A percentile compares a stretch with the other conserved stretches of the same genome.
phyloP scores from a whole-genome alignment of 1,140 invertebrate genomes.

The Anastatus disparis region DNA sequence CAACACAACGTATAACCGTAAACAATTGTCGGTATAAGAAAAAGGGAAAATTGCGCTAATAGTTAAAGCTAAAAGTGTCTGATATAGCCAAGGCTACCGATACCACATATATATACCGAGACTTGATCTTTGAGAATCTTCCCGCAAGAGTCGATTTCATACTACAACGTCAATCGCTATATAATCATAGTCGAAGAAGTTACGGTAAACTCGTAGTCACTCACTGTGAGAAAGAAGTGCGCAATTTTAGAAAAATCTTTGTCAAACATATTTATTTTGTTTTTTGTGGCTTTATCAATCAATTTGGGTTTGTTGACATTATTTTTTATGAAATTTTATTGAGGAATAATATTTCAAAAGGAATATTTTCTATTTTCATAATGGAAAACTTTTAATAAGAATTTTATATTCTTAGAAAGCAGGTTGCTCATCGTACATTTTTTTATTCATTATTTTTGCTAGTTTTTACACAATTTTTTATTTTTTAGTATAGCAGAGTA shows the following conservation, averaged over 20 bases:
- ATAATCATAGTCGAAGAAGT: constrained; percentile 33
- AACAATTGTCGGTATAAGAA: not conserved
- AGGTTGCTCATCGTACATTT: not conserved
- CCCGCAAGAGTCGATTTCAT: constrained; percentile 23
- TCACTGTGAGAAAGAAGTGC: constrained; percentile 33
- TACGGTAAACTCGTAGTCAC: constrained; percentile 8
- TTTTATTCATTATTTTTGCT: not conserved
- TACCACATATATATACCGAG: not conserved
- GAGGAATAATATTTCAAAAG: no score
- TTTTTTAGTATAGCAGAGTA: no score
- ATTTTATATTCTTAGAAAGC: constrained; percentile 5
- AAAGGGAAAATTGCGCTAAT: constrained; percentile 21
- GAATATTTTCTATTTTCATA: no score
- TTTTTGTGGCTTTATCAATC: no score
- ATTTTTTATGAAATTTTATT: no score
- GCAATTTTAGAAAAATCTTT: no score
- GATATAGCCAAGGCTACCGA: constrained; percentile 22
- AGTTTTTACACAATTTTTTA: not conserved
- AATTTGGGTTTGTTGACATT: no score
- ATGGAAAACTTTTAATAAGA: not conserved
- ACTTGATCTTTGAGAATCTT: constrained; percentile 11
- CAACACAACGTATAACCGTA: constrained; percentile 1
- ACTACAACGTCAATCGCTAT: constrained; percentile 17
- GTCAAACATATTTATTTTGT: no score
- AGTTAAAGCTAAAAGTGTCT: not conserved